Evolutionary conservation across 2,888 invertebrate genomes (phyloP), one percentile per base, ranked within the genome.

Genomic region (Drosophila paramelanica): DNA sequence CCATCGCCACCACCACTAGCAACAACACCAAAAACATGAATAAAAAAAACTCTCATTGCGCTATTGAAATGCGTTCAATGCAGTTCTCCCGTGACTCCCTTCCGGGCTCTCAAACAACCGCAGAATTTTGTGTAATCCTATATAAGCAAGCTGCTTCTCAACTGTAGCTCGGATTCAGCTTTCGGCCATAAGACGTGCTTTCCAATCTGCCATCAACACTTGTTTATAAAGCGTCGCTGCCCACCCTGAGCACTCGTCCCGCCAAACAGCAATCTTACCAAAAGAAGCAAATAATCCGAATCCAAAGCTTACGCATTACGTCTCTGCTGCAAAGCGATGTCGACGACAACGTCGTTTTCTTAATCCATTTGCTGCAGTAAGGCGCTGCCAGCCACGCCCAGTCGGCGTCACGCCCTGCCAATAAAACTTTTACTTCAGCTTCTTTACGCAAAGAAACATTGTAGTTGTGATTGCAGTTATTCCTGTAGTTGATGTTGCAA

Each of bases 141-240:
- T 84, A 73, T 81, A 85, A 81, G 71, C 60, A 77, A 77, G 75
- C 80, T 67, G 76, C 77, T 67, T 62, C 67, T 75, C 56, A 76
- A 60, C 67, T 65, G 73, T 49, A 31, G 73, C 67, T 53, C 1
- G 42, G 42, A 20, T 77, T 71, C 65, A 56, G 50, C 59, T 79
- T 68, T 73, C 17, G 52, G 47, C 47, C 70, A 49, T 67, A 61
- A 64, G 59, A 62, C 66, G 68, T 77, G 74, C 79, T 25, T 59
- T 60, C 58, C 58, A 75, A 68, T 68, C 72, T 81, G 79, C 66
- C 76, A 82, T 84, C 85, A 81, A 84, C 82, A 82, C 85, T 82
- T 85, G 82, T 81, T 80, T 82, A 84, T 85, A 76, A 55, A 78
- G 33, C 61, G 59, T 47, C 36, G 33, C 49, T 46, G 25, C 14